These are phyloP conservation scores for Agriopis marginaria DNA, from an alignment of 2,888 invertebrate species.

Conservation along the genomic window DNA sequence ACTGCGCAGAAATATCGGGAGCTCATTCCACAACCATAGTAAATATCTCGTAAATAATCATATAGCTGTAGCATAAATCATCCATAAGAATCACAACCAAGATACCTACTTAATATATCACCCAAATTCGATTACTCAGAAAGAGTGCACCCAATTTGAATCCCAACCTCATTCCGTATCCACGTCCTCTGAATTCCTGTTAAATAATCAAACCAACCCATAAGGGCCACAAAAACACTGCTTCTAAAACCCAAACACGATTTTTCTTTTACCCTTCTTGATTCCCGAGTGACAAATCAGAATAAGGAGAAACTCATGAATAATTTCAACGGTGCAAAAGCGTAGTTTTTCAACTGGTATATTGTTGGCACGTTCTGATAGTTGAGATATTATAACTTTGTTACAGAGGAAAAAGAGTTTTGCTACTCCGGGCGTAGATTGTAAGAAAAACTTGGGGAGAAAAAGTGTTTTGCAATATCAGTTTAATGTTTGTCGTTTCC, in stretches of 20 bases:
- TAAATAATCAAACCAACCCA: slow-evolving; percentile 30
- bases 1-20: no score
- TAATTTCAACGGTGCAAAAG: slow-evolving; percentile 46
- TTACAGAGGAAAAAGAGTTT: slow-evolving; percentile 24
- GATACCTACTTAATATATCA: not conserved
- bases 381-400: slow-evolving; percentile 39
- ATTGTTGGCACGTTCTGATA: slow-evolving; percentile 38
- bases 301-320: slow-evolving; percentile 42
- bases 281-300: slow-evolving; percentile 48
- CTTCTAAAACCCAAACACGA: slow-evolving; percentile 44
- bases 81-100: no score
- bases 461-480: slow-evolving; percentile 1
- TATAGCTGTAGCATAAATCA: no score
- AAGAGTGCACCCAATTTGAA: slow-evolving; percentile 20
- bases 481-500: not conserved
- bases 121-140: slow-evolving; percentile 12
- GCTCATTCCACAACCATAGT: no score
- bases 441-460: not conserved
- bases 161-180: slow-evolving; percentile 8
- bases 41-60: no score
- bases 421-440: not conserved
- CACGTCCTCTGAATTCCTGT: slow-evolving; percentile 12
- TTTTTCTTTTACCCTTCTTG: slow-evolving; percentile 38
- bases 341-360: slow-evolving; percentile 39
- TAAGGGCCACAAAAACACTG: slow-evolving; percentile 12